Evolutionary conservation across 2,113 vertebrate genomes (phyloP).

Genomic region (Sturnira hondurensis): DNA sequence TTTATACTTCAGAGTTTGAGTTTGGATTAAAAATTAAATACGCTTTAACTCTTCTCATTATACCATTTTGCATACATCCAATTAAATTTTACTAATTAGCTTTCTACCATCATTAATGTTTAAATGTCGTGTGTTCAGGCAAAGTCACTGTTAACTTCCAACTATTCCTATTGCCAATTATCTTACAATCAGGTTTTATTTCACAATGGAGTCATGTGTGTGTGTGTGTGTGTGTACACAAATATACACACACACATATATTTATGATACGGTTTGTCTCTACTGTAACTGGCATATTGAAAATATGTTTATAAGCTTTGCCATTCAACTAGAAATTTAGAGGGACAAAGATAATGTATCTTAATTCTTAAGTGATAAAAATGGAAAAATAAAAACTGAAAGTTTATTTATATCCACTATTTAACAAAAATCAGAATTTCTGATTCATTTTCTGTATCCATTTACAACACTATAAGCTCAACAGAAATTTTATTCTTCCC

Average conservation of each 20-base stretch:
- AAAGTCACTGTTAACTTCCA: constrained; percentile 57
- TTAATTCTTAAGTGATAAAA: not conserved
- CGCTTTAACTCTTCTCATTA: constrained; percentile 62
- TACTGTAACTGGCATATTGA: not conserved
- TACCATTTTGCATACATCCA: constrained; percentile 55
- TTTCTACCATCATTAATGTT: constrained; percentile 64
- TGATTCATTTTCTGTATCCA: not conserved
- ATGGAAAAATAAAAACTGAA: not conserved
- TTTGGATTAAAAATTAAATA: constrained; percentile 72
- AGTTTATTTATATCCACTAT: not conserved
- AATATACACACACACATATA: not conserved
- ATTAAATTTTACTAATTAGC: constrained; percentile 73
- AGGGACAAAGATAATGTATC: not conserved
- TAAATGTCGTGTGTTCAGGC: constrained; percentile 61
- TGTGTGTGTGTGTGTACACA: not conserved
- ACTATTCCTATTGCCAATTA: constrained; percentile 62
- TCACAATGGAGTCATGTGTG: not conserved
- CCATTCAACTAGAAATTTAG: constrained; percentile 26
- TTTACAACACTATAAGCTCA: not conserved
- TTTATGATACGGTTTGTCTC: not conserved
- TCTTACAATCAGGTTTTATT: constrained; percentile 40
- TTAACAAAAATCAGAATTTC: constrained; percentile 43
- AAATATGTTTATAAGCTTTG: not conserved
- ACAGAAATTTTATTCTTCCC: not conserved
- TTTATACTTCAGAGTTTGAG: constrained; percentile 33